A percentile compares a stretch with the other conserved stretches of the same genome.
Evolutionary conservation across 2,797 vertebrate genomes (phyloP).

Genomic region (Sebastes umbrosus): DNA sequence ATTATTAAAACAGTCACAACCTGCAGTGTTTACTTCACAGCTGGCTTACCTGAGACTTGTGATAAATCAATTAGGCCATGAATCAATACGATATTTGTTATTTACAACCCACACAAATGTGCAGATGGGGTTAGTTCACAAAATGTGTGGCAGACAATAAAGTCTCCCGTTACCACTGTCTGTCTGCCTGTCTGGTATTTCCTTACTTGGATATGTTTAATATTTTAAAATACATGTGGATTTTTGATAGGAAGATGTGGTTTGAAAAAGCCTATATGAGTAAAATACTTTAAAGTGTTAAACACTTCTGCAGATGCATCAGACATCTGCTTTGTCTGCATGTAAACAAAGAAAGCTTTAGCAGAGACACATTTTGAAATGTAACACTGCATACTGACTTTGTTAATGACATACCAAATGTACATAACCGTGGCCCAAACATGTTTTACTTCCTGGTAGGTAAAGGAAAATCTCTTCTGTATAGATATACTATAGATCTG

Average conservation of each 20-base stretch:
- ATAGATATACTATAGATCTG: not conserved
- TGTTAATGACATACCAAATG: not conserved
- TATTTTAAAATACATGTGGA: not conserved
- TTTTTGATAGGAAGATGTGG: not conserved
- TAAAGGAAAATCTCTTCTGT: not conserved
- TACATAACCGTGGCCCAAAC: not conserved
- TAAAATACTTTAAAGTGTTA: not conserved
- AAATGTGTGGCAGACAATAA: not conserved
- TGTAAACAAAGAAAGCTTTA: not conserved
- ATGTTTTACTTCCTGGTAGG: not conserved
- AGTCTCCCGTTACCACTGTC: not conserved
- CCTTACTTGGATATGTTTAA: not conserved
- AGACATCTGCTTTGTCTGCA: not conserved
- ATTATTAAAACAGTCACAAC: not conserved
- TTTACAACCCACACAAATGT: not conserved
- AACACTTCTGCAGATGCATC: not conserved
- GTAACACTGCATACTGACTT: not conserved
- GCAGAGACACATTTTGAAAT: not conserved
- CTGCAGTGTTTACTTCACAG: not conserved
- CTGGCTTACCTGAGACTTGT: not conserved
- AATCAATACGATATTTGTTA: not conserved
- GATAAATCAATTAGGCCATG: constrained; percentile 2
- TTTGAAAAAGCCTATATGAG: no score
- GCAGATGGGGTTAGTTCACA: not conserved
- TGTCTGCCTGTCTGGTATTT: not conserved